Evolutionary conservation across 1,140 invertebrate genomes (phyloP).

Genomic region (Trypoxylus dichotomus): DNA sequence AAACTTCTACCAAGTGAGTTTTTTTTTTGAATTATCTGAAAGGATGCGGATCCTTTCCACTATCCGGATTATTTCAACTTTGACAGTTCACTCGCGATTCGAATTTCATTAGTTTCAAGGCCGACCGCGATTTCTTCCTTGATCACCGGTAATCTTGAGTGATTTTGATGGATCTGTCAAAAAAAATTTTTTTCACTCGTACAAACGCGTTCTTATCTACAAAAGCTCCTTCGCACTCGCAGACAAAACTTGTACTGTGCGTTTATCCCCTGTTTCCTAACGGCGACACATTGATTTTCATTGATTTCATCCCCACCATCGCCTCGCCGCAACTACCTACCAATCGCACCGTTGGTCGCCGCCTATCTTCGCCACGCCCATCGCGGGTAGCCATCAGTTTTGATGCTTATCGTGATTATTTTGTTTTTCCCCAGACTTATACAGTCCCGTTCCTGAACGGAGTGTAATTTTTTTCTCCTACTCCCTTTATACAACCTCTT

Average conservation of each 20-base stretch:
- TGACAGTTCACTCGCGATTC: too few species aligned
- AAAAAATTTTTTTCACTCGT: neutral
- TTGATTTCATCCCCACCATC: constrained; percentile 41
- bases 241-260: neutral
- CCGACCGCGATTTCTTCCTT: neutral
- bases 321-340: neutral
- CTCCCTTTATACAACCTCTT: neutral
- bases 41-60: too few species aligned
- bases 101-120: too few species aligned
- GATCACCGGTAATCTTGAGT: neutral
- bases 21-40: too few species aligned
- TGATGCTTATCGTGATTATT: constrained; percentile 47
- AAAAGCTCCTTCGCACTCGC: neutral
- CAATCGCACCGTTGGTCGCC: neutral
- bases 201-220: neutral
- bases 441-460: neutral
- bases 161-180: neutral
- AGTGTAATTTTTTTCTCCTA: neutral
- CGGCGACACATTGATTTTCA: constrained; percentile 29
- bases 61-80: too few species aligned
- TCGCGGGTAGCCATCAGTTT: constrained; percentile 49
- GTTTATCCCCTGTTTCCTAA: constrained; percentile 19
- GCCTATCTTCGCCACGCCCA: constrained; percentile 33
- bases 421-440: constrained; percentile 17
- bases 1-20: too few species aligned